Percentiles rank a stretch among this genome's conserved stretches.
Evolutionary conservation across 2,888 invertebrate genomes (phyloP).

Genomic region (Zaprionus bogoriensis): DNA sequence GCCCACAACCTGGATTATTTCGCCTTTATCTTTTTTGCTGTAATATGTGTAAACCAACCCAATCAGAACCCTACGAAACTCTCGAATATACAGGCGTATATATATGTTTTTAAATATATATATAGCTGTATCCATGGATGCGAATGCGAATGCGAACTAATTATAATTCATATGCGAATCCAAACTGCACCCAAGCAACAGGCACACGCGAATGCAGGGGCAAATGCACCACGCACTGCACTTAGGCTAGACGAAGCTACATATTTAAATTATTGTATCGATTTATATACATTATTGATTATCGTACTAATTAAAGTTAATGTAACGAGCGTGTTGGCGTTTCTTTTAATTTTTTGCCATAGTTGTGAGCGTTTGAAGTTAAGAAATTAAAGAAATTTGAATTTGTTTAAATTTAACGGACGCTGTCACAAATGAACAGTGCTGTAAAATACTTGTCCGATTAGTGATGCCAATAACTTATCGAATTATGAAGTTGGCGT

Average conservation of each 20-base stretch:
- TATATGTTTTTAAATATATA: slow-evolving; percentile 11
- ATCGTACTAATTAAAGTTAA: slow-evolving; percentile 77
- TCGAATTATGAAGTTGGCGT: too few relatives aligned
- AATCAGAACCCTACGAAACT: slow-evolving; percentile 45
- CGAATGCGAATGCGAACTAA: slow-evolving; percentile 35
- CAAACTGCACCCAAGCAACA: slow-evolving; percentile 36
- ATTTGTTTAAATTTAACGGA: too few relatives aligned
- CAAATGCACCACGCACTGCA: slow-evolving; percentile 46
- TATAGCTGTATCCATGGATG: slow-evolving; percentile 14
- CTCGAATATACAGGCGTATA: slow-evolving; percentile 56
- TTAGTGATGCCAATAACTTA: not conserved
- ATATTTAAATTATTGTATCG: slow-evolving; percentile 72
- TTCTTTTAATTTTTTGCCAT: not conserved
- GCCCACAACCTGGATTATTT: slow-evolving; percentile 37
- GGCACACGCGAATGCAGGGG: slow-evolving; percentile 8
- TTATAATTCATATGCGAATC: slow-evolving; percentile 51
- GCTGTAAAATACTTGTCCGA: not conserved
- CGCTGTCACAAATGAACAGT: not conserved
- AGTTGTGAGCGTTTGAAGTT: too few relatives aligned
- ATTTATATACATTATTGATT: slow-evolving; percentile 64
- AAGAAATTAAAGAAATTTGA: not conserved
- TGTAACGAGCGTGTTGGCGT: slow-evolving; percentile 54
- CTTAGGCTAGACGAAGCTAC: slow-evolving; percentile 72
- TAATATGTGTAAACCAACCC: slow-evolving; percentile 34
- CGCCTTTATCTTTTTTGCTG: slow-evolving; percentile 24